Evolutionary conservation across 35 echinoderm and acorn worm species (phyloP).

Genomic region (Lytechinus pictus): DNA sequence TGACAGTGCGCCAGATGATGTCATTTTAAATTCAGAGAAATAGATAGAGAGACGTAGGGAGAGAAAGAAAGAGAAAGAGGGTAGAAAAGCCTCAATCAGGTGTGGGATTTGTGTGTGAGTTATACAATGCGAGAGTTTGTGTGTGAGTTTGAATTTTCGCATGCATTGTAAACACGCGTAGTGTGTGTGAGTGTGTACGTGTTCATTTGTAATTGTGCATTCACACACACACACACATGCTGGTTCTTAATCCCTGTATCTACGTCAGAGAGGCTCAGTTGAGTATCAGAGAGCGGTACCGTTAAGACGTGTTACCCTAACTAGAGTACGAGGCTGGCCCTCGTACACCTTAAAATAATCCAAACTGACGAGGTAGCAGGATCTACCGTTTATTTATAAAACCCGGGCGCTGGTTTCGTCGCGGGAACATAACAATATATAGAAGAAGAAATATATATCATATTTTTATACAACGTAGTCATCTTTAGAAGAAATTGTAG

Average conservation of each 20-base stretch:
- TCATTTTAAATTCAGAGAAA: neutral
- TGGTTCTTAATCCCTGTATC: neutral
- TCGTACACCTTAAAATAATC: neutral
- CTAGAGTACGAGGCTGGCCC: slow-evolving; percentile 33
- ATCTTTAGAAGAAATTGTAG: slow-evolving; percentile 10
- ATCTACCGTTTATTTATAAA: slow-evolving; percentile 35
- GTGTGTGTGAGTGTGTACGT: neutral
- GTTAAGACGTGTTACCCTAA: slow-evolving; percentile 21
- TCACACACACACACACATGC: neutral
- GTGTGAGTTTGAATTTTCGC: neutral
- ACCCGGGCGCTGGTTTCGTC: slow-evolving; percentile 42
- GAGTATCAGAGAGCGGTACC: neutral
- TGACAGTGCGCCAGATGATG: neutral
- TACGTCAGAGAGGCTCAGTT: neutral
- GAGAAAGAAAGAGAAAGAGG: neutral
- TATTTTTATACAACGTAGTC: slow-evolving; percentile 38
- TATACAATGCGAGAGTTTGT: neutral
- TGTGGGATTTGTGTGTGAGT: neutral
- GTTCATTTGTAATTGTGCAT: neutral
- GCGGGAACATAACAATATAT: neutral
- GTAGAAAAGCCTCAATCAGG: neutral
- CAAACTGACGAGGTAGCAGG: slow-evolving; percentile 40
- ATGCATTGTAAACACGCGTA: neutral
- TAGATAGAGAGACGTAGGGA: neutral
- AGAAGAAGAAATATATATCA: slow-evolving; percentile 16